Evolutionary conservation across 2,888 invertebrate genomes (phyloP).

Genomic region (Argynnis bischoffii): DNA sequence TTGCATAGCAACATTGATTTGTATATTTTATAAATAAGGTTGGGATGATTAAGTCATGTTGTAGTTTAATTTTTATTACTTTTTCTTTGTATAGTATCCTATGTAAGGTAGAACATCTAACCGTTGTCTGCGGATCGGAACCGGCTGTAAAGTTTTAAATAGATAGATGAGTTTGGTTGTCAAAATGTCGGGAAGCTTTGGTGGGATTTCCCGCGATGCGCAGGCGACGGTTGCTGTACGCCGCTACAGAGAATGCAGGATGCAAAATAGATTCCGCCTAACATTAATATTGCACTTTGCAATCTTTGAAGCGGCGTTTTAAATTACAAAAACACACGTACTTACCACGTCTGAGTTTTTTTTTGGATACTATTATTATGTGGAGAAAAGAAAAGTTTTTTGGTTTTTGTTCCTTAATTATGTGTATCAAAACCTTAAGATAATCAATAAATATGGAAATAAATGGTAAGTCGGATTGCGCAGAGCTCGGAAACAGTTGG

Average conservation of each 20-base stretch:
- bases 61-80: constrained; percentile 77
- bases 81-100: constrained; percentile 77
- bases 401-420: constrained; percentile 83
- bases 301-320: constrained; percentile 74
- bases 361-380: constrained; percentile 75
- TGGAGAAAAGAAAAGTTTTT: constrained; percentile 66
- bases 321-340: constrained; percentile 62
- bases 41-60: constrained; percentile 78
- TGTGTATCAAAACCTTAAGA: constrained; percentile 76
- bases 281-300: constrained; percentile 76
- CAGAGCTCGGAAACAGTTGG: constrained; percentile 65
- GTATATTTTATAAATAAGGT: constrained; percentile 77
- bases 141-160: constrained; percentile 36
- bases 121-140: constrained; percentile 51
- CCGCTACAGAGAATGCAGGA: constrained; percentile 75
- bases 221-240: constrained; percentile 52
- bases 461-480: constrained; percentile 65
- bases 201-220: constrained; percentile 28
- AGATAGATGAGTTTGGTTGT: constrained; percentile 39
- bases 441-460: constrained; percentile 77
- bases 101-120: constrained; percentile 64
- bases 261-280: constrained; percentile 80
- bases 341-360: constrained; percentile 66
- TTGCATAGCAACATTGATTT: constrained; percentile 66
- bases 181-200: background rate